phyloP scores from a whole-genome alignment of 2,888 invertebrate species.

The Plusia festucae region DNA sequence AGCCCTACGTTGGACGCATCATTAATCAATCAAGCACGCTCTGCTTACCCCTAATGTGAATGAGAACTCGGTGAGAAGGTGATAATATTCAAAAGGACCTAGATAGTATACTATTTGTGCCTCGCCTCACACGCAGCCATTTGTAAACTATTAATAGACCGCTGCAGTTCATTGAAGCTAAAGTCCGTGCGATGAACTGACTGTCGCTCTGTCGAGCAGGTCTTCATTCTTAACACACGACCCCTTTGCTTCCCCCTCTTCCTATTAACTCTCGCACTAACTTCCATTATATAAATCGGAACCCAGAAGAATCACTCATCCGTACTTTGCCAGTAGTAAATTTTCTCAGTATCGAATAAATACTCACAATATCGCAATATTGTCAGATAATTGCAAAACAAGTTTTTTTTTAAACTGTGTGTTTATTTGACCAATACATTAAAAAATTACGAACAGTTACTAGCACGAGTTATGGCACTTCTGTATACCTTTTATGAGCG shows the following conservation, averaged over 20 bases:
- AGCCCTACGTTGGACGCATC: too few relatives aligned
- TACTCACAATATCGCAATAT: too few relatives aligned
- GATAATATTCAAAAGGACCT: too few relatives aligned
- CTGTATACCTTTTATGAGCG: conserved; percentile 5
- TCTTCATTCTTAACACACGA: conserved; percentile 22
- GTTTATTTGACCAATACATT: too few relatives aligned
- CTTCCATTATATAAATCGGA: not conserved
- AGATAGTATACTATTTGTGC: not conserved
- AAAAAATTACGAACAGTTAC: not conserved
- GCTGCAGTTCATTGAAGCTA: not conserved
- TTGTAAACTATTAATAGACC: not conserved
- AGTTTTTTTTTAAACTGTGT: too few relatives aligned
- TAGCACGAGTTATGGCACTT: conserved; percentile 2
- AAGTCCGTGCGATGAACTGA: not conserved
- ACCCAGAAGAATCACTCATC: not conserved
- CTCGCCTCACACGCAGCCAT: not conserved
- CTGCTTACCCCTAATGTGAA: too few relatives aligned
- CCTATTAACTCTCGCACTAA: not conserved
- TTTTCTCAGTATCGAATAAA: too few relatives aligned
- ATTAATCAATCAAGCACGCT: too few relatives aligned
- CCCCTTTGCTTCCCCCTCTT: not conserved
- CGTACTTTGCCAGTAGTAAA: too few relatives aligned
- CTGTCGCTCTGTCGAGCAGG: conserved; percentile 14
- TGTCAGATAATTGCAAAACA: too few relatives aligned
- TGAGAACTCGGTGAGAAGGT: too few relatives aligned